Conservation (phyloP, 2,797 vertebrate species). For the Chaetodon trifasciatus region DNA sequence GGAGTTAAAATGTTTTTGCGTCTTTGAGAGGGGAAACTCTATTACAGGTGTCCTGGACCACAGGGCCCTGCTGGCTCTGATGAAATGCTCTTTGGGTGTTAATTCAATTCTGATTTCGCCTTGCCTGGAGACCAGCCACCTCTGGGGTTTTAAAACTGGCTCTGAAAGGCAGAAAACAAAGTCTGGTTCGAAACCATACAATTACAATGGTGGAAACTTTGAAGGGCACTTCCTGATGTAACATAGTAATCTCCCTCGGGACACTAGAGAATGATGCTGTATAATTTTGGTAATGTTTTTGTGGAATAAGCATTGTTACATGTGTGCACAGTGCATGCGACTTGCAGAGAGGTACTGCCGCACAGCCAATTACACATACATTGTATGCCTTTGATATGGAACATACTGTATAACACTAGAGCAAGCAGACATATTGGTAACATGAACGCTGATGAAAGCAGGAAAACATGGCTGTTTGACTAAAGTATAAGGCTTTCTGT, state of each 20-base stretch:
- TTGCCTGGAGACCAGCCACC: constrained; percentile 71
- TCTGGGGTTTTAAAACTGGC: constrained; percentile 68
- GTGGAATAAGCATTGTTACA: constrained; percentile 61
- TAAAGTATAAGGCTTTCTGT: constrained; percentile 5
- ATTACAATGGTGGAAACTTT: constrained; percentile 74
- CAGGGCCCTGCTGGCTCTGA: constrained; percentile 77
- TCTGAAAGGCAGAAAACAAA: constrained; percentile 73
- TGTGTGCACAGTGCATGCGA: constrained; percentile 35
- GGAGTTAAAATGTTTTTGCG: constrained; percentile 94
- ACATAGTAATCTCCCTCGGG: constrained; percentile 54
- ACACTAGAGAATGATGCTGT: constrained; percentile 48
- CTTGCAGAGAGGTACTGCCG: constrained; percentile 30
- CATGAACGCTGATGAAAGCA: constrained; percentile 8
- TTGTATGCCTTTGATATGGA: constrained; percentile 28
- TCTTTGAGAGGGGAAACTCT: constrained; percentile 90
- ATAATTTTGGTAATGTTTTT: constrained; percentile 65
- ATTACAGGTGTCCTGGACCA: constrained; percentile 95
- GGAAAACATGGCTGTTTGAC: constrained; percentile 10
- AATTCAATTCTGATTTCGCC: constrained; percentile 84
- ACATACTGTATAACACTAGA: background rate
- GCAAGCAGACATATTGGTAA: constrained; percentile 3
- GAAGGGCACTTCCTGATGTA: constrained; percentile 66
- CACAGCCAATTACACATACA: constrained; percentile 16
- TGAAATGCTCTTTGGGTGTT: constrained; percentile 84
- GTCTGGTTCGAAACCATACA: constrained; percentile 61